Conservation (phyloP, 2,113 vertebrate genomes). For the Austrofundulus limnaeus region DNA sequence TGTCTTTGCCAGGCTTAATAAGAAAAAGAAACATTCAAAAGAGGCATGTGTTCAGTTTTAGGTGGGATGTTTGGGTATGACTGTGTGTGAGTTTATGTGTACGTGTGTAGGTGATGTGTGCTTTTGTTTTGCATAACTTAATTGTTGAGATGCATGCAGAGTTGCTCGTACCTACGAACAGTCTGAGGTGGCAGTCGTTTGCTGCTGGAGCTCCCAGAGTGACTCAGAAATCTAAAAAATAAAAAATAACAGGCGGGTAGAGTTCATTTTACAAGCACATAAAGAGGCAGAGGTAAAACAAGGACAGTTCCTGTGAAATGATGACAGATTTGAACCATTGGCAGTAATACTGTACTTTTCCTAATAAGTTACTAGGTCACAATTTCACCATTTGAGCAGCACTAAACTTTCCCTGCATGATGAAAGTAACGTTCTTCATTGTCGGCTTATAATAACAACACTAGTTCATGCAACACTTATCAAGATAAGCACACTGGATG, state of each 20-base stretch:
- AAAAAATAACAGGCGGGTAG: background rate
- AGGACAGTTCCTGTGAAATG: background rate
- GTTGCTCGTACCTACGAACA: slow-evolving; percentile 81
- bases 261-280: rapidly evolving
- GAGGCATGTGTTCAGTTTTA: no score
- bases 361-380: no score
- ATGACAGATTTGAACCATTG: background rate
- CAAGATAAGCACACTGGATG: no score
- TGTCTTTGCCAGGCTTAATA: no score
- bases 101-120: no score
- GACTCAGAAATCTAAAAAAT: slow-evolving; percentile 86
- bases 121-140: background rate
- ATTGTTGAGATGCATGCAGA: background rate
- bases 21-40: no score
- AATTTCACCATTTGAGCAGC: background rate
- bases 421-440: background rate
- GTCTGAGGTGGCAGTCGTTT: slow-evolving; percentile 84
- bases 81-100: no score
- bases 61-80: no score
- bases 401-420: background rate
- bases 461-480: background rate
- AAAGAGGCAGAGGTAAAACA: background rate
- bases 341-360: background rate
- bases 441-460: background rate
- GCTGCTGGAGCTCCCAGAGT: slow-evolving; percentile 83